Evolutionary conservation across 2,113 vertebrate species (phyloP).

Genomic region (Procavia capensis): DNA sequence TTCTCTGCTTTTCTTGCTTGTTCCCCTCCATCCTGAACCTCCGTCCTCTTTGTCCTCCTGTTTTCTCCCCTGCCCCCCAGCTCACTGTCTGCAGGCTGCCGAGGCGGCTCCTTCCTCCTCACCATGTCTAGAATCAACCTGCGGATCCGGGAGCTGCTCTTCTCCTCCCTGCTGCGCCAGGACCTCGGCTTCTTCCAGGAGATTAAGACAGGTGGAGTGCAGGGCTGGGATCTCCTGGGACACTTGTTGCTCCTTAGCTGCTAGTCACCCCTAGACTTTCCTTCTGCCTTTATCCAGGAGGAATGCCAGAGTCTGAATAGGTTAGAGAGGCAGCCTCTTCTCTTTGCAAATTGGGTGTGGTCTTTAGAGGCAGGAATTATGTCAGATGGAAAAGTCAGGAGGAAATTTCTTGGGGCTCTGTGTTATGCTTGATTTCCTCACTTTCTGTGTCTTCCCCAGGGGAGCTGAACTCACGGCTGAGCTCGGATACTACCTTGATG

Average conservation of each 20-base stretch:
- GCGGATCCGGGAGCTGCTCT: conserved; percentile 73
- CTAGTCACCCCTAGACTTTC: neutral
- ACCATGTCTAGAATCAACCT: conserved; percentile 67
- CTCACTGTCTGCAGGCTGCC: conserved; percentile 75
- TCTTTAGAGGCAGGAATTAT: neutral
- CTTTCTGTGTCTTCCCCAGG: conserved; percentile 80
- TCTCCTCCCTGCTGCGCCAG: conserved; percentile 81
- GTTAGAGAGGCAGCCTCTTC: neutral
- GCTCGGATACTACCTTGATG: conserved; percentile 88
- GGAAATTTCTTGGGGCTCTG: neutral
- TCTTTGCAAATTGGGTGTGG: neutral
- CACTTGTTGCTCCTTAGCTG: neutral
- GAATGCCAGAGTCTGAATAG: neutral
- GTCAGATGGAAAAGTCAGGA: neutral
- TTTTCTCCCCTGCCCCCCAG: neutral
- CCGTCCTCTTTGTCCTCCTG: neutral
- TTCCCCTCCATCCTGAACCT: neutral
- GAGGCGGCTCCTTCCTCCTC: conserved; percentile 74
- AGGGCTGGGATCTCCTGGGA: neutral
- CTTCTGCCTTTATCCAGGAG: fast-evolving
- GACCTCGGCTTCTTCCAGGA: conserved; percentile 85
- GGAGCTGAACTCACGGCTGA: conserved; percentile 89
- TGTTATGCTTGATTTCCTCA: neutral
- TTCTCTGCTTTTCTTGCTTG: neutral
- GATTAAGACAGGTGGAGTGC: conserved; percentile 76